These are phyloP conservation scores for Lasioglossum leucozonium DNA, from an alignment of 2,888 invertebrate genomes.

Conservation along the genomic window DNA sequence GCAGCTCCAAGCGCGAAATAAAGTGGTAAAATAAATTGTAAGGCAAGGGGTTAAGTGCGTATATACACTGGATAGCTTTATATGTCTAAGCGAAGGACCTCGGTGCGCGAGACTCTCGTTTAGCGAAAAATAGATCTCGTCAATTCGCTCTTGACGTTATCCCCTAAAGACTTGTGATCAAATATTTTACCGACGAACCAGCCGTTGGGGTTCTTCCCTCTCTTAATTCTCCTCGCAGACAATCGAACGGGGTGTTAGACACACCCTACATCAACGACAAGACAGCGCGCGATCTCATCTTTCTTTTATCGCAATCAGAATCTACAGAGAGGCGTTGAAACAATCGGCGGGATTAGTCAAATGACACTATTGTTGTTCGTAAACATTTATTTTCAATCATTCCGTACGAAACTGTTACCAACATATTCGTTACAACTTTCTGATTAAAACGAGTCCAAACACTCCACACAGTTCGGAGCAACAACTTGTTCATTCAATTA, in stretches of 20 bases:
- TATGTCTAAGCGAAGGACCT: not conserved
- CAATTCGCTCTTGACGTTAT: slow-evolving; percentile 23
- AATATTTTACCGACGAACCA: slow-evolving; percentile 35
- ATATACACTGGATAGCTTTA: not conserved
- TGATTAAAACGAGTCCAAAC: not conserved
- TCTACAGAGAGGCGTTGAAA: not conserved
- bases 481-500: not conserved
- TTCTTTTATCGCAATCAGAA: not conserved
- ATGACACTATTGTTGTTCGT: too few relatives aligned
- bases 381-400: not conserved
- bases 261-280: not conserved
- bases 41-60: not conserved
- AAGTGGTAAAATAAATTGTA: slow-evolving; percentile 1
- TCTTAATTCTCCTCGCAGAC: not conserved
- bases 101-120: not conserved
- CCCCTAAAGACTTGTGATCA: slow-evolving; percentile 36
- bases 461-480: too few relatives aligned
- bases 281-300: not conserved
- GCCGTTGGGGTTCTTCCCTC: not conserved
- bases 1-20: not conserved
- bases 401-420: not conserved
- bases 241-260: not conserved
- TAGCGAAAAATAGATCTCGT: slow-evolving; percentile 30
- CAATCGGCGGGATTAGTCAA: too few relatives aligned
- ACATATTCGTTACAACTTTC: not conserved